Evolutionary conservation across 2,797 vertebrate genomes (phyloP).

Genomic region (Melopsittacus undulatus): DNA sequence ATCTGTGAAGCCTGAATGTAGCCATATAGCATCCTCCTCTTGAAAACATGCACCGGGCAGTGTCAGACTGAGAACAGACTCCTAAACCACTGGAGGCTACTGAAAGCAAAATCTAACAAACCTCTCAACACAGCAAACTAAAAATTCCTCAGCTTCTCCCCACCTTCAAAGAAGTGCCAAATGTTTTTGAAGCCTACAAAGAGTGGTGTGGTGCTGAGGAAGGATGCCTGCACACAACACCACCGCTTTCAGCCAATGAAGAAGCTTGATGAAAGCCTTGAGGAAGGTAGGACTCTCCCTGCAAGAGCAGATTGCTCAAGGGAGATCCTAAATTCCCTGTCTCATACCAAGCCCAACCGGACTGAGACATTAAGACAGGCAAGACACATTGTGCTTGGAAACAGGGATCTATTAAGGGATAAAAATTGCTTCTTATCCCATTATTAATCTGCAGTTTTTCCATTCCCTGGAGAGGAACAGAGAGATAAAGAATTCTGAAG

Average conservation of each 20-base stretch:
- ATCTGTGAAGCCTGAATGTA: not conserved
- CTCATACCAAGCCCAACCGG: accelerated
- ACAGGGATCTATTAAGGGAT: not conserved
- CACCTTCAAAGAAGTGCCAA: not conserved
- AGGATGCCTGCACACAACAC: not conserved
- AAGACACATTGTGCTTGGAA: not conserved
- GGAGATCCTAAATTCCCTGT: not conserved
- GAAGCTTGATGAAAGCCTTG: not conserved
- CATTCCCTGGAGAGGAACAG: not conserved
- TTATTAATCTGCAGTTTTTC: not conserved
- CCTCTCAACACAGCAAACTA: not conserved
- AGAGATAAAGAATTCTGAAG: not conserved
- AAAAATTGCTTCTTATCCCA: not conserved
- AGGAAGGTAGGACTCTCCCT: not conserved
- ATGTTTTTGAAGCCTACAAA: not conserved
- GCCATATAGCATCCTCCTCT: not conserved
- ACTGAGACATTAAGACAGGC: not conserved
- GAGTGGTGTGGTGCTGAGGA: accelerated
- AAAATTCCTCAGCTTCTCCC: not conserved
- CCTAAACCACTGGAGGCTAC: not conserved
- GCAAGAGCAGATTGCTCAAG: not conserved
- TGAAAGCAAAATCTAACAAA: not conserved
- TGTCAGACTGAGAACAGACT: not conserved
- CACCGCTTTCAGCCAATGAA: accelerated
- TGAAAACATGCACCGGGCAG: accelerated